Evolutionary conservation across 2,888 invertebrate genomes (phyloP), one percentile per base, ranked within the genome.

Genomic region (Pachymerium ferrugineum): DNA sequence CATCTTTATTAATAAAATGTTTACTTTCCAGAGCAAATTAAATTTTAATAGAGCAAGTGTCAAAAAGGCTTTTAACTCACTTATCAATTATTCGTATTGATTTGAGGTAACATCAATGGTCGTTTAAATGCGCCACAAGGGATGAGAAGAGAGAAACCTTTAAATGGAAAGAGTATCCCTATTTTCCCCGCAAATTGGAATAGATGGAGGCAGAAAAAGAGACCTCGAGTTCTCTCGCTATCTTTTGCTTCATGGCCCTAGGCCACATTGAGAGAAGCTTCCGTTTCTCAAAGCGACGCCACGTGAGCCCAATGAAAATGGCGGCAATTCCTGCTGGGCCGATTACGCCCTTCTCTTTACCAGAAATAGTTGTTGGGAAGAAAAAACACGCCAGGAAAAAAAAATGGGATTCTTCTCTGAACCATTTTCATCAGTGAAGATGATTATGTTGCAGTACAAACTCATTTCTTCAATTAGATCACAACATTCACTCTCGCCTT

Each of bases 291-390:
- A 54, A 54, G 19, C 16, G 47, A 19, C 47, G 47, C 47, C 47
- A 22, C 47, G 47, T 54, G 47, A 54, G 22, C 22, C 19, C 47
- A 54, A 54, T 54, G 22, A 54, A 54, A 54, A 54, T 54, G 47
- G 47, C 47, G 47, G 47, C 47, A 47, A 47, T 47, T 47, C 47
- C 47, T 47, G 19, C 47, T 47, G 47, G 47, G 47, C 47, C 5
- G 47, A 47, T 47, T 47, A 47, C 47, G 16, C 47, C 47, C 14
- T 1, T 14, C 16, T 47, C 19, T 47, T 47, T 47, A 14, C 19
- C 5, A 16, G 47, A 47, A 16, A n/a, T n/a, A n/a, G n/a, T n/a
- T n/a, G n/a, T n/a, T n/a, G n/a, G n/a, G n/a, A n/a, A n/a, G n/a
- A 47, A 47, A 8, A 16, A 8, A 1, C 14, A 47, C 3, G 2